Percentiles rank a stretch among this genome's conserved stretches.
Conservation (phyloP, 2,797 vertebrate genomes). For the Coranthus polyacanthus region DNA sequence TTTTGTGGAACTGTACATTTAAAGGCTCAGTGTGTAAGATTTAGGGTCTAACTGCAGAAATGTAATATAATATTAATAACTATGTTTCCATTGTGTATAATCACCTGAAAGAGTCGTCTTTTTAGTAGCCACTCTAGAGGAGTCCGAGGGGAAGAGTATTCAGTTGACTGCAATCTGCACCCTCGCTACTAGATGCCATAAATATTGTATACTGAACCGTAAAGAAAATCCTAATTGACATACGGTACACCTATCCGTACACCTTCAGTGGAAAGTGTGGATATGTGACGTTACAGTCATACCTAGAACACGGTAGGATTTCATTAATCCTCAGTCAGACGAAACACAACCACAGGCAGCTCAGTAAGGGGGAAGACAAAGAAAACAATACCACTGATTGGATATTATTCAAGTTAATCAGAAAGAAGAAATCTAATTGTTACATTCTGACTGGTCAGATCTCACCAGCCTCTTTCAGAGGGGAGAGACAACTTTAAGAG, state of each 20-base stretch:
- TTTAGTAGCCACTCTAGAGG: no score
- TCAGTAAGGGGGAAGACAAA: conserved; percentile 16
- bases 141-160: no score
- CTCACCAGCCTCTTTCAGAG: conserved; percentile 32
- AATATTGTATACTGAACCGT: neutral
- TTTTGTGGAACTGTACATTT: no score
- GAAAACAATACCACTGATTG: conserved; percentile 51
- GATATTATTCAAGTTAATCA: conserved; percentile 44
- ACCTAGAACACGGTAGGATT: conserved; percentile 1
- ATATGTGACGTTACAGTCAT: conserved; percentile 30
- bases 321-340: conserved; percentile 31
- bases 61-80: no score
- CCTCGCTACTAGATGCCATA: no score
- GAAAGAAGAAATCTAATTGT: conserved; percentile 10
- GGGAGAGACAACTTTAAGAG: conserved; percentile 40
- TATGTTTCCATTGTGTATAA: no score
- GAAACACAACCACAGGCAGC: conserved; percentile 22
- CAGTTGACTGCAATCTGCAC: no score
- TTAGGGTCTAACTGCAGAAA: neutral
- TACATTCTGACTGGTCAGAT: conserved; percentile 43
- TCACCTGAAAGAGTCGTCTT: no score
- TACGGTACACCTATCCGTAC: neutral
- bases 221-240: neutral
- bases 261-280: neutral
- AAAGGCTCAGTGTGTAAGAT: no score